Percentiles rank a stretch among this genome's conserved stretches.
phyloP scores from a whole-genome alignment of 2,113 vertebrate species.

The Octodon degus region DNA sequence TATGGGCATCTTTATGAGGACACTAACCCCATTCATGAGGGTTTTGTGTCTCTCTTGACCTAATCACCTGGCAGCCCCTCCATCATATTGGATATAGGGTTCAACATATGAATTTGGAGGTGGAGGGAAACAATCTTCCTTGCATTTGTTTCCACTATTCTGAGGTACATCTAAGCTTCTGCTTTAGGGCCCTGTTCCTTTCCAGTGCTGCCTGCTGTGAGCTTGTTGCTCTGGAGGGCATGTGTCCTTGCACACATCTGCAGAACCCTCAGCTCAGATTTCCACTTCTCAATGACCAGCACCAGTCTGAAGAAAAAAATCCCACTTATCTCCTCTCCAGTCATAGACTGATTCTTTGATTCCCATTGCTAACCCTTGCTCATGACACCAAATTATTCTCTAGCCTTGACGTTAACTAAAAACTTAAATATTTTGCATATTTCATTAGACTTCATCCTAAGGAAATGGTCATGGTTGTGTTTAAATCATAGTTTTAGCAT shows the following conservation, averaged over 20 bases:
- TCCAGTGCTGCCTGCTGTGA: too few relatives aligned
- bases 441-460: background rate
- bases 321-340: background rate
- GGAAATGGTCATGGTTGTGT: background rate
- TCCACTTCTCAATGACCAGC: background rate
- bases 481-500: constrained; percentile 39
- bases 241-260: background rate
- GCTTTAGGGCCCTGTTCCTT: background rate
- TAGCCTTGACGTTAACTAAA: constrained; percentile 23
- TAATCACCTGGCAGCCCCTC: background rate
- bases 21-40: background rate
- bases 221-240: background rate
- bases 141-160: background rate
- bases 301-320: background rate
- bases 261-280: background rate
- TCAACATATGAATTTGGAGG: background rate
- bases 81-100: background rate
- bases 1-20: background rate
- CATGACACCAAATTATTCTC: constrained; percentile 22
- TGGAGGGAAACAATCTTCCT: background rate
- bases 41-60: background rate
- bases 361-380: background rate
- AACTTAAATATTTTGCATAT: background rate
- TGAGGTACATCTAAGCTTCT: background rate
- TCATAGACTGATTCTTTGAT: background rate